phyloP scores from a whole-genome alignment of 2,797 vertebrate species.

The Acipenser oxyrinchus region DNA sequence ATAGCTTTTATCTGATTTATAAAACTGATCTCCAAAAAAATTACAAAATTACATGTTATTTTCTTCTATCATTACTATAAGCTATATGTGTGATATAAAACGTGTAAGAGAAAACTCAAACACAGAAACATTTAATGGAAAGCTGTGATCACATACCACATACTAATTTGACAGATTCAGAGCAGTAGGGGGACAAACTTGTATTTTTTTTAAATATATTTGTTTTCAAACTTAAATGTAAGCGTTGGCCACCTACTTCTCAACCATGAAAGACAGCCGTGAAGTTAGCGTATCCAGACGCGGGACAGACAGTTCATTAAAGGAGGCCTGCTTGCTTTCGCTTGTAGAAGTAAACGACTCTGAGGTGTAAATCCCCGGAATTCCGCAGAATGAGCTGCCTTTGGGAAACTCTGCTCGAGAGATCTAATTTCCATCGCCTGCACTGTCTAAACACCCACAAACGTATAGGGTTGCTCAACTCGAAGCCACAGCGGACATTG shows the following conservation, averaged over 20 bases:
- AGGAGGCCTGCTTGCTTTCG: constrained; percentile 25
- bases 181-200: no score
- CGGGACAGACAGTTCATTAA: constrained; percentile 44
- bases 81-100: no score
- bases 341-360: constrained; percentile 31
- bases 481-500: constrained; percentile 40
- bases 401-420: constrained; percentile 25
- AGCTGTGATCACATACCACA: no score
- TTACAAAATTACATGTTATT: no score
- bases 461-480: constrained; percentile 47
- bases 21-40: no score
- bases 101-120: no score
- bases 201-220: no score
- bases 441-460: constrained; percentile 28
- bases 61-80: no score
- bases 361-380: constrained; percentile 55
- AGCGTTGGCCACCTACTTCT: not conserved
- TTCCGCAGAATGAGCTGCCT: constrained; percentile 41
- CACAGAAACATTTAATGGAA: no score
- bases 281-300: constrained; percentile 12
- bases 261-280: constrained; percentile 13
- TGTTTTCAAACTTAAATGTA: not conserved
- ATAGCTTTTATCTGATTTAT: no score
- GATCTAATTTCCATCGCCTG: constrained; percentile 39
- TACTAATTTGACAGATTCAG: no score